These are phyloP conservation scores for Platycheirus rosarum DNA, from an alignment of 2,888 invertebrate genomes.

Conservation along the genomic window DNA sequence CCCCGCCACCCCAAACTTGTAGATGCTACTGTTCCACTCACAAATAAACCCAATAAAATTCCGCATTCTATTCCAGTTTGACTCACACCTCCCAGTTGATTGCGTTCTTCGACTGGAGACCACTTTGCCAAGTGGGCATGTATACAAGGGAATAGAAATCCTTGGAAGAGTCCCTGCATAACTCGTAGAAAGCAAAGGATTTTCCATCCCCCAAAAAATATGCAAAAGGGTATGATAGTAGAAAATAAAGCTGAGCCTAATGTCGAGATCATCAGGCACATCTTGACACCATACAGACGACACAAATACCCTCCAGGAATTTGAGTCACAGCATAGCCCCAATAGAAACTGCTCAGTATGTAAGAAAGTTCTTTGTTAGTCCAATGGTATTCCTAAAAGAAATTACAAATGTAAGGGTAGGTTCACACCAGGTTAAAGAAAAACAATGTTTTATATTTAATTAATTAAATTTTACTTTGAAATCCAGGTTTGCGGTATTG, in stretches of 20 bases:
- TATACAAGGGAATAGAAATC: constrained; percentile 86
- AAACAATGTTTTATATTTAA: too few species aligned
- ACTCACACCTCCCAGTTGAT: constrained; percentile 84
- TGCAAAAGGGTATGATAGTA: neutral
- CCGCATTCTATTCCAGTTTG: constrained; percentile 87
- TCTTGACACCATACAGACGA: constrained; percentile 87
- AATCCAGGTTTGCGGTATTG: constrained; percentile 82
- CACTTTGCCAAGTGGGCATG: constrained; percentile 87
- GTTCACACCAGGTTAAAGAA: too few species aligned
- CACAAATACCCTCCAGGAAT: constrained; percentile 88
- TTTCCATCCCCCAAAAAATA: constrained; percentile 85
- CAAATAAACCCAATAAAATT: constrained; percentile 86
- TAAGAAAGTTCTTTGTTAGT: constrained; percentile 84
- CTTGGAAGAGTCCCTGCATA: constrained; percentile 87
- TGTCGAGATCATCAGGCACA: constrained; percentile 83
- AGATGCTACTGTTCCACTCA: constrained; percentile 86
- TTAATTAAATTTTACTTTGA: constrained; percentile 81
- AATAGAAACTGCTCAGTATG: constrained; percentile 89
- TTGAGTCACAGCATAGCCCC: constrained; percentile 88
- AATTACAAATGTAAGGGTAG: too few species aligned
- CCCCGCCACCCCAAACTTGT: constrained; percentile 87
- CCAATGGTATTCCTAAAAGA: constrained; percentile 81
- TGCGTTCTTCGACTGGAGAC: constrained; percentile 86
- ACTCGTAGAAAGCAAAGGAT: constrained; percentile 85
- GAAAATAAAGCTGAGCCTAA: neutral